Base-by-base conservation (phyloP, 2,797 vertebrate genomes). In the Enoplosus armatus region DNA sequence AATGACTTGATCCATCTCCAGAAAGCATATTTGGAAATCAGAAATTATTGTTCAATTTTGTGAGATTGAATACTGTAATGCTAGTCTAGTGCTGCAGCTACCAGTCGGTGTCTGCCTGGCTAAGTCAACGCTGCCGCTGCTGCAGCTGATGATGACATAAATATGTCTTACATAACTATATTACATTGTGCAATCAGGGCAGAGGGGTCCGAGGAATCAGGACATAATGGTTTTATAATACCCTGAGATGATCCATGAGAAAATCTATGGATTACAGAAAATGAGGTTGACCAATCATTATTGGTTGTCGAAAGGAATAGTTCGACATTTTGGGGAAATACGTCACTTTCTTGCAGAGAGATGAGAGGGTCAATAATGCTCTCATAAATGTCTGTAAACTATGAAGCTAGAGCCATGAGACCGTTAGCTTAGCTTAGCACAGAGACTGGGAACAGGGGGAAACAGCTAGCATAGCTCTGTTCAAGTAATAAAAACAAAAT, bases 131-230 rank as follows among this genome's bases (percentile, higher is more conserved):
- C 77, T 72, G 72, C 72, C 72, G 48, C 73, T 87, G 85, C 88
- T 75, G 83, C 58, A 74, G 82, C 83, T 76, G 79, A 88, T 68
- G 83, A 90, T 74, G 86, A 90, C 91, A 91, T 86, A 83, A 87
- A 85, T 85, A 89, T 59, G 75, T 72, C 91, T 94, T 94, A 80
- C 85, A 87, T 94, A 94, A 94, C 89, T 78, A 85, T 84, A 87
- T 90, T 88, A 82, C 85, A 92, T 93, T 93, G 91, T 92, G 92
- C 89, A 94, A 94, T 88, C 84, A 79, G 83, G 84, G 77, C 77
- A 89, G 72, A 79, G 80, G 85, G 88, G 87, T 87, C 86, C 75
- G 64, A 80, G 72, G 84, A 92, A 90, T 85, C 75, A 85, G 90
- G 90, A 90, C 91, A 92, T 72, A 88, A 86, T 76, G 77, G 72